These are phyloP conservation scores for Spongilla lacustris DNA, from an alignment of 37 sponge, comb jelly and placozoan genomes.

Conservation along the genomic window DNA sequence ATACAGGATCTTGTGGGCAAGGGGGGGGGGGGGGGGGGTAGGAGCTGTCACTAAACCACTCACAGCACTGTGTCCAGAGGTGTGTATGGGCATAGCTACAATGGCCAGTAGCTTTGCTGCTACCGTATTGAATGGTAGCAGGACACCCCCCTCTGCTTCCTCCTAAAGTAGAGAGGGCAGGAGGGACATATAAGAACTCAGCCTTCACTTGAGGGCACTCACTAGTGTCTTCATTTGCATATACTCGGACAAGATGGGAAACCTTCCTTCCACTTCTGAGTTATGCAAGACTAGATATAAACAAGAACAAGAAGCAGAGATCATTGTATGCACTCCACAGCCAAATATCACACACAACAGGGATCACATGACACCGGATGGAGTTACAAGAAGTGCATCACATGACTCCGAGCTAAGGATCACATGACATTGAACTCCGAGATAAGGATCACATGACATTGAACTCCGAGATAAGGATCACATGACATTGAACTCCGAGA, in stretches of 20 bases:
- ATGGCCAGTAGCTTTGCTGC: conserved; percentile 82
- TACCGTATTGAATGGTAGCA: conserved; percentile 76
- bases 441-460: too few species aligned
- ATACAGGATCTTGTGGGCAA: too few species aligned
- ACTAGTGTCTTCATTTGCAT: conserved; percentile 77
- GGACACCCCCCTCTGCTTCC: conserved; percentile 48
- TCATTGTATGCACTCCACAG: too few species aligned
- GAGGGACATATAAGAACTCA: background rate
- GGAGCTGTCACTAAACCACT: conserved; percentile 18
- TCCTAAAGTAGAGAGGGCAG: conserved; percentile 36
- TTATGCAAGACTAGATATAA: conserved; percentile 58
- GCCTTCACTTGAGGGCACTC: conserved; percentile 2
- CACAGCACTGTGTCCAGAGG: background rate
- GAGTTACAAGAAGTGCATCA: background rate
- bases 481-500: too few species aligned
- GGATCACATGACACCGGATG: background rate
- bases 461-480: too few species aligned
- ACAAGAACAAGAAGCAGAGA: background rate
- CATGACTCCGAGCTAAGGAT: background rate
- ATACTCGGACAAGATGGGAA: conserved; percentile 67
- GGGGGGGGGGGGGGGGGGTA: conserved; percentile 7
- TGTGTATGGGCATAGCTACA: conserved; percentile 77
- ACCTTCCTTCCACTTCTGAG: conserved; percentile 57
- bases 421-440: background rate
- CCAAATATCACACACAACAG: too few species aligned